Evolutionary conservation across 2,797 vertebrate genomes (phyloP).

Genomic region (Peromyscus melanophrys): DNA sequence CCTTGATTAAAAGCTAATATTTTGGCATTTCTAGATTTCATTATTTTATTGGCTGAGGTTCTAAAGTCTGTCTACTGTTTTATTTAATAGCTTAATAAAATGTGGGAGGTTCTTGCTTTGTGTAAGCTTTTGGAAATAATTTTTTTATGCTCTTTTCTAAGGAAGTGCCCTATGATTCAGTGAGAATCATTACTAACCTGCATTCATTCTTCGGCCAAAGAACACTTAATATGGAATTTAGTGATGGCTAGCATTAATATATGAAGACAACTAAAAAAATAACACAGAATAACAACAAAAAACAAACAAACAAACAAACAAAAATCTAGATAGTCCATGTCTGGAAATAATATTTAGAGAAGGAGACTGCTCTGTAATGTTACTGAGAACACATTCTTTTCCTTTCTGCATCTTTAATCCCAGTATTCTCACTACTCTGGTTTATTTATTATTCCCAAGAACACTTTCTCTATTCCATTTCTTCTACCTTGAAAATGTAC

Average conservation of each 20-base stretch:
- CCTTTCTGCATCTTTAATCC: background rate
- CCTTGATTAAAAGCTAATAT: conserved; percentile 69
- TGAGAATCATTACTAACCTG: conserved; percentile 76
- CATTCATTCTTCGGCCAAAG: conserved; percentile 66
- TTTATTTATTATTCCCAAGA: conserved; percentile 71
- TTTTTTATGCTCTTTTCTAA: conserved; percentile 76
- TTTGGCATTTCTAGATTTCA: conserved; percentile 74
- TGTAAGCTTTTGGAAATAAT: conserved; percentile 74
- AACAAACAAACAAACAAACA: background rate
- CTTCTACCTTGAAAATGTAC: conserved; percentile 81
- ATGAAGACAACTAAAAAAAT: conserved; percentile 64
- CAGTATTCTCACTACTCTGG: background rate
- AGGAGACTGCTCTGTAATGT: background rate
- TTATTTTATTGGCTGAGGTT: conserved; percentile 71
- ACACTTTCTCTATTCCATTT: conserved; percentile 61
- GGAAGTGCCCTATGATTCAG: conserved; percentile 69
- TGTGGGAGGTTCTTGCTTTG: conserved; percentile 52
- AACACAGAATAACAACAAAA: background rate
- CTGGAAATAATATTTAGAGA: background rate
- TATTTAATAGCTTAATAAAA: conserved; percentile 83
- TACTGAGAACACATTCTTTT: background rate
- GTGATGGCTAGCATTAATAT: conserved; percentile 77
- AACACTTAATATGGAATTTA: conserved; percentile 77
- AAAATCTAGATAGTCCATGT: background rate
- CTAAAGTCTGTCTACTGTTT: conserved; percentile 75